Conservation (phyloP, 2,113 vertebrate genomes). For the Gallinago jamesoni region DNA sequence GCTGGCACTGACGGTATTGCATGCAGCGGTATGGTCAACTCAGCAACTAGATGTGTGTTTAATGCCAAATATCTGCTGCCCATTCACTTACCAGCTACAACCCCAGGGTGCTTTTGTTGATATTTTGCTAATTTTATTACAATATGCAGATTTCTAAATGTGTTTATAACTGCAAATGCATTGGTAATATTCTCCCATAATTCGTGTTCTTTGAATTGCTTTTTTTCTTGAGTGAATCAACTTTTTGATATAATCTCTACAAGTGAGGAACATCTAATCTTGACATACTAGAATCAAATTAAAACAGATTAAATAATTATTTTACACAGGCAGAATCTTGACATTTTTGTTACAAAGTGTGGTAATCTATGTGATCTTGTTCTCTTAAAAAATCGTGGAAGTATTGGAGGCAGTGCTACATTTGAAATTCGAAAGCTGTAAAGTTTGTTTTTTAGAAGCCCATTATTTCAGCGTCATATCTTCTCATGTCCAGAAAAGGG, state of each 20-base stretch:
- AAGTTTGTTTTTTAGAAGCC: background rate
- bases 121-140: background rate
- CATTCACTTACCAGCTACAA: background rate
- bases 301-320: background rate
- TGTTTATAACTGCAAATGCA: background rate
- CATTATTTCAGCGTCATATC: rapidly evolving
- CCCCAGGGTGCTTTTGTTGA: background rate
- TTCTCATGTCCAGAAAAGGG: background rate
- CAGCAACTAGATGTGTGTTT: no score
- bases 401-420: background rate
- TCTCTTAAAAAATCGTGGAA: background rate
- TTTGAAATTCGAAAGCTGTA: background rate
- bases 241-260: background rate
- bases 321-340: background rate
- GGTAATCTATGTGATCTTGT: background rate
- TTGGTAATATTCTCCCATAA: background rate
- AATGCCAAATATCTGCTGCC: background rate
- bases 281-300: background rate
- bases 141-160: background rate
- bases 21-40: background rate
- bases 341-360: background rate
- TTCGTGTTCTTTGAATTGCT: background rate
- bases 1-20: background rate
- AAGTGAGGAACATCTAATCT: background rate
- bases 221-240: background rate